Evolutionary conservation across 2,888 invertebrate species (phyloP), one percentile per base, ranked within the genome.

Genomic region (Epinotia demarniana): DNA sequence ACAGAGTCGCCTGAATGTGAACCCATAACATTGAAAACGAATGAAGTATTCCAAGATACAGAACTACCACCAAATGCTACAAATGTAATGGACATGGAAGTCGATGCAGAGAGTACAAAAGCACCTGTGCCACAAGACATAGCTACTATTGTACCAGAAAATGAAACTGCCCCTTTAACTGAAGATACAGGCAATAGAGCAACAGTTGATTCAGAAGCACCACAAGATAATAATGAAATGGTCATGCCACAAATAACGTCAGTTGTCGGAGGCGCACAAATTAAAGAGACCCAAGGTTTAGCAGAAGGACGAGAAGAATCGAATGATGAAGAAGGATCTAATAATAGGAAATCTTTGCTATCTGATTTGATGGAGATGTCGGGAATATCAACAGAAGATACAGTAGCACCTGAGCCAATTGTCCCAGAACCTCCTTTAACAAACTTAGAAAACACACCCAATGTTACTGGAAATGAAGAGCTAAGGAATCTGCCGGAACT

Each of bases 281-380:
- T 11, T 27, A 23, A n/a, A 19, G 60, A 33, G 19, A 60, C 11
- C 23, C 33, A 70, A 66, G 18, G 18, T 53, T 11, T 11, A 27
- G 11, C 11, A 33, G 61, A 27, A 13, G 33, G 8, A 27, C 57
- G 19, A n/a, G 57, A 67, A n/a, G 57, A 66, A 61, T 3, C 27
- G 19, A 39, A 9, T 13, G 67, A 71, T 16, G 63, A 69, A n/a
- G 63, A 68, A 53, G 57, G 12, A n/a, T 43, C 53, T 60, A 63
- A 53, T 4, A 85, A 79, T 67, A 85, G 85, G 76, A 91, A 92
- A 79, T 86, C 90, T 63, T 86, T 94, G 79, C 77, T 94, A 46
- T 93, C 92, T 0, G 93, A 93, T 82, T 86, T 94, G 78, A 94
- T 94, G 94, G 89, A 90, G 86, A 92, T 94, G 92, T 93, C 93